Evolutionary conservation across 2,888 invertebrate species (phyloP).

Genomic region (Trissolcus japonicus): DNA sequence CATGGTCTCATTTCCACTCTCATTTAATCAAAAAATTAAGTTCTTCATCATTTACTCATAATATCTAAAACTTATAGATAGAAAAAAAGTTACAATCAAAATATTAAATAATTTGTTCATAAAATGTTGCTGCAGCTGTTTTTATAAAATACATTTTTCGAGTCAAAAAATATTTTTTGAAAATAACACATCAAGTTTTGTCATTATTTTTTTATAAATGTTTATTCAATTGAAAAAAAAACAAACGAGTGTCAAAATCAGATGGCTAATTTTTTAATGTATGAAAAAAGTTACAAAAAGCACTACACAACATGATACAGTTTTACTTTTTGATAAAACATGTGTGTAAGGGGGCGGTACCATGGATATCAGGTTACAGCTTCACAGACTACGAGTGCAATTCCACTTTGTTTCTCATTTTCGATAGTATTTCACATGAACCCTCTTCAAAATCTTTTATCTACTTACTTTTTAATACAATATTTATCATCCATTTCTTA

Average conservation of each 20-base stretch:
- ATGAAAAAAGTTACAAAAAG: not conserved
- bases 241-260: too few species aligned
- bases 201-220: not conserved
- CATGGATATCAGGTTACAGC: constrained; percentile 71
- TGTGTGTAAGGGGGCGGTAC: constrained; percentile 69
- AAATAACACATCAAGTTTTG: too few species aligned
- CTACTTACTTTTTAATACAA: constrained; percentile 21
- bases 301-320: constrained; percentile 53
- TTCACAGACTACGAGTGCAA: constrained; percentile 67
- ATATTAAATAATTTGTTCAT: too few species aligned
- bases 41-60: too few species aligned
- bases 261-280: not conserved
- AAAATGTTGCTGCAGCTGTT: too few species aligned
- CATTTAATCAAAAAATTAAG: too few species aligned
- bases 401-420: constrained; percentile 64
- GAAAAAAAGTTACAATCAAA: too few species aligned
- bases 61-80: too few species aligned
- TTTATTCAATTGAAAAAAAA: not conserved
- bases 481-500: constrained; percentile 23
- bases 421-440: constrained; percentile 60
- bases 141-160: too few species aligned
- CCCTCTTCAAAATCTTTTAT: constrained; percentile 60
- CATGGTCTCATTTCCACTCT: too few species aligned
- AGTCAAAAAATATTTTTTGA: too few species aligned
- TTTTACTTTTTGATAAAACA: constrained; percentile 62